Percentiles rank a stretch among this genome's conserved stretches.
Conservation (phyloP, 1,140 invertebrate genomes). For the Andrena cerasifolii region DNA sequence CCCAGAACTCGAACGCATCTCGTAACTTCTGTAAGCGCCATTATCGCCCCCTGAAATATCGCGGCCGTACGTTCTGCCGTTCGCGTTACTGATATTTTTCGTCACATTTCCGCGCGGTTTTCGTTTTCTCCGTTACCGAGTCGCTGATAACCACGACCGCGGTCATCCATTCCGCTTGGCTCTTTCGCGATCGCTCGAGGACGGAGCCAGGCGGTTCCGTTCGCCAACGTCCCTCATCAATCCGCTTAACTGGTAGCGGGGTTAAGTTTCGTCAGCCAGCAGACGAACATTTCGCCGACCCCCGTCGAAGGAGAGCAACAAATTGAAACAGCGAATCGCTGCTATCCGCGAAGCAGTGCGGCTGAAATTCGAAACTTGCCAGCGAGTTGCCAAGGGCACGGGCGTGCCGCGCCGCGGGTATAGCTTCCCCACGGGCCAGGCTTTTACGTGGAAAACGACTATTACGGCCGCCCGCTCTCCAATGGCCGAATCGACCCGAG, state of each 20-base stretch:
- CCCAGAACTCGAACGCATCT: slow-evolving; percentile 40
- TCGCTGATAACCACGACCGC: background rate
- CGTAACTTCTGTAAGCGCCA: slow-evolving; percentile 23
- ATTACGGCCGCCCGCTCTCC: slow-evolving; percentile 31
- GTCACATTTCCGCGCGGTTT: background rate
- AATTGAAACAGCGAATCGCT: background rate
- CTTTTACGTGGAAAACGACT: slow-evolving; percentile 58
- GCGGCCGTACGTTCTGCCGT: slow-evolving; percentile 26
- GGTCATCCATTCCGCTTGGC: slow-evolving; percentile 14
- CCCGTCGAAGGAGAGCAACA: background rate
- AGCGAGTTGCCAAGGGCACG: background rate
- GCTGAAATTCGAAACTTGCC: slow-evolving; percentile 21
- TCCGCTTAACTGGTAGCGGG: too few relatives aligned
- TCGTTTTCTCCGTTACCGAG: background rate
- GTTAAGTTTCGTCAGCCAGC: background rate
- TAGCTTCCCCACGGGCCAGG: slow-evolving; percentile 5
- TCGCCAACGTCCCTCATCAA: background rate
- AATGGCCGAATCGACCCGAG: slow-evolving; percentile 41
- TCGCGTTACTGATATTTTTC: slow-evolving; percentile 19
- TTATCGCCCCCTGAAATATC: slow-evolving; percentile 52
- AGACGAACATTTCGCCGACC: background rate
- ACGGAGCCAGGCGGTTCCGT: background rate
- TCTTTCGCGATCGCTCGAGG: background rate
- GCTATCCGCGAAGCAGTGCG: background rate
- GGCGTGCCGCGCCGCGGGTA: slow-evolving; percentile 11